Evolutionary conservation across 2,888 invertebrate species (phyloP).

Genomic region (Ectobius pallidus): DNA sequence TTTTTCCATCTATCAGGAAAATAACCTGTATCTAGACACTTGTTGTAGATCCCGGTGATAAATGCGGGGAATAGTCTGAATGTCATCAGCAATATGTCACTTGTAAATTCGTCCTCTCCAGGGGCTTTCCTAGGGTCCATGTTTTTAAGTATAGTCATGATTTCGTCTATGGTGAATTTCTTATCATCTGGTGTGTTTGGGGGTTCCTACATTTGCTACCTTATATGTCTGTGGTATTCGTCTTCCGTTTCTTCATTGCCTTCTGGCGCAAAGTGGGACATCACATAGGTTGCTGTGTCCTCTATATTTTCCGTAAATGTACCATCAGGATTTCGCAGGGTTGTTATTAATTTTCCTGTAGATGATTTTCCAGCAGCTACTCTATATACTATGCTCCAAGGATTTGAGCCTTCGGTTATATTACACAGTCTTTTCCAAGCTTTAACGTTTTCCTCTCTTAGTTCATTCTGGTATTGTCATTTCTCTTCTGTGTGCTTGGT

Average conservation of each 20-base stretch:
- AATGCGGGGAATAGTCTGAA: not conserved
- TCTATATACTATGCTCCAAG: too few relatives aligned
- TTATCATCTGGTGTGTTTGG: not conserved
- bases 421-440: too few relatives aligned
- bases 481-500: not conserved
- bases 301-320: too few relatives aligned
- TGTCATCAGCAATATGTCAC: not conserved
- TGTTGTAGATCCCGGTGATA: not conserved
- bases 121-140: not conserved
- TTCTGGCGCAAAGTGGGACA: not conserved
- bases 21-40: not conserved
- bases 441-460: too few relatives aligned
- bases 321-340: too few relatives aligned
- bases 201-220: not conserved
- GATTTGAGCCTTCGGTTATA: too few relatives aligned
- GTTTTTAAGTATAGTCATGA: not conserved
- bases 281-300: too few relatives aligned
- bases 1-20: not conserved
- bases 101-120: not conserved
- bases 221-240: not conserved
- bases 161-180: not conserved
- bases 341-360: too few relatives aligned
- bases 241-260: not conserved
- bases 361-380: too few relatives aligned
- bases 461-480: too few relatives aligned